Evolutionary conservation across 1,140 invertebrate genomes (phyloP), one percentile per base, ranked within the genome.

Genomic region (Odontomachus brunneus): DNA sequence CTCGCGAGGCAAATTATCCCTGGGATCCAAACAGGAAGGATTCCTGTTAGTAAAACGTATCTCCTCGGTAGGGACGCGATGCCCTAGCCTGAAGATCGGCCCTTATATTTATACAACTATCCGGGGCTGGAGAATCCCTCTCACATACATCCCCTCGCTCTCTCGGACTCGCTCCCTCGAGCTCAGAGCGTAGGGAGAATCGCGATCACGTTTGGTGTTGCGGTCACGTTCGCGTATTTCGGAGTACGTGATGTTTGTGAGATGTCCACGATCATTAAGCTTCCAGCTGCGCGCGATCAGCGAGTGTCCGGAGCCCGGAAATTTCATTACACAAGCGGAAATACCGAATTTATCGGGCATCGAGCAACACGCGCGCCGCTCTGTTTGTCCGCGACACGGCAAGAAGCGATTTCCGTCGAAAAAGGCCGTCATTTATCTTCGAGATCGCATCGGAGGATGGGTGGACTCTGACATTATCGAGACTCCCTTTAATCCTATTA

Each of bases 161-260:
- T 76, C 49, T 69, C 63, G 59, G 38, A 44, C 9, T 44, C 9
- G 38, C 38, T 44, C 60, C 44, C 75, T 67, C 24, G 15, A 82
- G 78, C 82, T 88, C 63, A 51, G 26, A 49, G 44, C 38, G 57
- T 53, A 63, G 59, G 65, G 66, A 48, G 51, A 48, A 49, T 72
- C 38, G 80, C 84, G 67, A 86, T 86, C 87, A 80, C 75, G 62
- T 83, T 90, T 89, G 83, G 85, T 81, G 86, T 86, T 89, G 89
- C 84, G 89, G 90, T 91, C 90, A 91, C 90, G 90, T 91, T 74
- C 84, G 82, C 80, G 88, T 90, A 86, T 91, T 91, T 91, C 89
- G 81, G 71, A 80, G 80, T 85, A 91, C 90, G 89, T 91, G 89
- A 89, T 91, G 89, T 90, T 91, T 90, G 89, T 67, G 85, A 71